Conservation (phyloP, 2,113 vertebrate genomes). For the pig (Sus scrofa) region T2T-Sscrofa CM000826.6:117194001-117194500, state of each 20-base stretch:
- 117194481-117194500: background rate
- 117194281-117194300: background rate
- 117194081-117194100: background rate
- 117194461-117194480: slow-evolving; percentile 11
- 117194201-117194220: background rate
- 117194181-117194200: background rate
- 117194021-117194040: background rate
- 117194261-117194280: background rate
- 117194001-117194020: background rate
- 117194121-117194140: background rate
- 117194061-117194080: background rate
- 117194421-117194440: background rate
- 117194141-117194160: background rate
- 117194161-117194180: background rate
- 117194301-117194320: background rate
- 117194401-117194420: slow-evolving; percentile 12
- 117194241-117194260: background rate
- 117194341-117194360: background rate
- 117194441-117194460: background rate
- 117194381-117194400: background rate
- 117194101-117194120: background rate
- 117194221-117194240: background rate
- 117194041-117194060: background rate
- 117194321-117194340: background rate
- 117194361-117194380: background rate